phyloP scores from a whole-genome alignment of 2,888 invertebrate species.

The Drosophila antonietae region DNA sequence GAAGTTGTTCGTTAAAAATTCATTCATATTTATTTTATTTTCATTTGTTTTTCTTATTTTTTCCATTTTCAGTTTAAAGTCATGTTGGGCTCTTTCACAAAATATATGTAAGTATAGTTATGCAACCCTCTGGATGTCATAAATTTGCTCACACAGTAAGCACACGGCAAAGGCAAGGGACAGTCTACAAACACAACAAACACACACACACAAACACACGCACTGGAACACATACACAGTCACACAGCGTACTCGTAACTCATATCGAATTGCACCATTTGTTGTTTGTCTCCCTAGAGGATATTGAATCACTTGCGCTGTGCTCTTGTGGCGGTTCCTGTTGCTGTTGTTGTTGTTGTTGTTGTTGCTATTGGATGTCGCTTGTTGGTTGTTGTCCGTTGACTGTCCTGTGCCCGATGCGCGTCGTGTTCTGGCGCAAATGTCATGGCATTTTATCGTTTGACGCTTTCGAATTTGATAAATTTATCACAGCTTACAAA shows the following conservation, averaged over 20 bases:
- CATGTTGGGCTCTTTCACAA: conserved; percentile 40
- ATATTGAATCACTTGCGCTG: conserved; percentile 53
- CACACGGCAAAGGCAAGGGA: conserved; percentile 61
- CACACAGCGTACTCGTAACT: conserved; percentile 54
- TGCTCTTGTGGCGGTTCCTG: conserved; percentile 20
- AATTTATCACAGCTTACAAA: conserved; percentile 78
- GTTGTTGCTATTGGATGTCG: conserved; percentile 21
- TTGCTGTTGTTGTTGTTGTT: conserved; percentile 21
- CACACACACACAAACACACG: conserved; percentile 12
- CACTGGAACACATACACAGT: conserved; percentile 16
- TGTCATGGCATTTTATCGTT: conserved; percentile 64
- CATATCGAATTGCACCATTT: conserved; percentile 76
- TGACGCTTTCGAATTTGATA: conserved; percentile 77
- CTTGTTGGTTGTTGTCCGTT: conserved; percentile 40
- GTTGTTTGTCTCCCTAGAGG: conserved; percentile 68
- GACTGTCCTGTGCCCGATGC: conserved; percentile 59
- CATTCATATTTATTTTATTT: conserved; percentile 51
- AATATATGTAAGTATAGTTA: conserved; percentile 38
- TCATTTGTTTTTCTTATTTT: conserved; percentile 31
- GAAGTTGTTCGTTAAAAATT: conserved; percentile 47
- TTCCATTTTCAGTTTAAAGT: conserved; percentile 40
- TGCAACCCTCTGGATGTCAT: conserved; percentile 56
- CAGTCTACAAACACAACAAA: conserved; percentile 35
- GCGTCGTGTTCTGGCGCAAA: conserved; percentile 39
- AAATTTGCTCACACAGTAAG: conserved; percentile 45